These are phyloP conservation scores for Heliocidaris erythrogramma DNA, from an alignment of 35 echinoderm and acorn worm genomes.

Conservation along the genomic window DNA sequence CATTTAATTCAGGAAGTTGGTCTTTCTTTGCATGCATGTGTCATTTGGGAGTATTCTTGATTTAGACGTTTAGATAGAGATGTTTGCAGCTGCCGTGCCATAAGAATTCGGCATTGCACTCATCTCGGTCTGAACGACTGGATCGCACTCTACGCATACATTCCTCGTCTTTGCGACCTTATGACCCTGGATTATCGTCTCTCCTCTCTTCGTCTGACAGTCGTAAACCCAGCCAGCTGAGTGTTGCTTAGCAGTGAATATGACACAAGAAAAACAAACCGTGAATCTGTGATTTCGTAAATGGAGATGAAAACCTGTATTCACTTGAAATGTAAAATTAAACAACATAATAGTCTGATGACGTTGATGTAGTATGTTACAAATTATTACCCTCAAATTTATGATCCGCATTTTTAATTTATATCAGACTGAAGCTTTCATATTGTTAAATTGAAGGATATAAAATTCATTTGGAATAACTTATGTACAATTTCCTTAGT, in stretches of 20 bases:
- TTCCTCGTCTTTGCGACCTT: slow-evolving; percentile 35
- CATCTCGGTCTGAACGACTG: slow-evolving; percentile 53
- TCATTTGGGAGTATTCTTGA: neutral
- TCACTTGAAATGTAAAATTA: neutral
- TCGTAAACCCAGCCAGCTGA: neutral
- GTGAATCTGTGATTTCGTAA: neutral
- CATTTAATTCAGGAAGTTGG: too few species aligned
- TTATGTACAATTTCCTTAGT: too few species aligned
- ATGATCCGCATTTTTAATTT: too few species aligned
- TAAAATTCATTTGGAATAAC: too few species aligned
- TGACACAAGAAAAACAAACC: neutral
- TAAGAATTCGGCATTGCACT: slow-evolving; percentile 46
- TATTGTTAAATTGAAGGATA: too few species aligned
- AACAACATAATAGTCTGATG: neutral
- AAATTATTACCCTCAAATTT: too few species aligned
- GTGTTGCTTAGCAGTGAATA: neutral
- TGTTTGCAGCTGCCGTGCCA: slow-evolving; percentile 28
- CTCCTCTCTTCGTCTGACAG: neutral
- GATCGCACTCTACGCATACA: slow-evolving; percentile 45
- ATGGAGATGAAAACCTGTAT: neutral
- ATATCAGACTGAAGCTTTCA: too few species aligned
- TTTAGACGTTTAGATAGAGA: slow-evolving; percentile 37
- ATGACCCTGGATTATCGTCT: slow-evolving; percentile 25
- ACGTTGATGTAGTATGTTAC: neutral
- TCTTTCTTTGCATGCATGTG: too few species aligned